A percentile compares a stretch with the other conserved stretches of the same genome.
Conservation (phyloP, 2,797 vertebrate genomes). For the Cynopterus sphinx region DNA sequence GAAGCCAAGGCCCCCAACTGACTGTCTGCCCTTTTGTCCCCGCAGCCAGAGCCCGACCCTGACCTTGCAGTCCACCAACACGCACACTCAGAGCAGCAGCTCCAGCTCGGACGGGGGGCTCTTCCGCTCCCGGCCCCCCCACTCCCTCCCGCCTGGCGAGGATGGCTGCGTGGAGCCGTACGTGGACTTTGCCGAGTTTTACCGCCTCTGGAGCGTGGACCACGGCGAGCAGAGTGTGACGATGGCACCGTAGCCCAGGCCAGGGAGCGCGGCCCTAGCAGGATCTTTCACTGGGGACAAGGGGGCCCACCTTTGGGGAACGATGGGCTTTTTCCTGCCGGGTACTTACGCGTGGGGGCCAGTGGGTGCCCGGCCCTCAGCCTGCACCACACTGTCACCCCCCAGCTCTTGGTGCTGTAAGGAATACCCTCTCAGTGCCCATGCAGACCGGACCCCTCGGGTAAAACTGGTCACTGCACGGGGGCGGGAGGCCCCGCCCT, state of each 20-base stretch:
- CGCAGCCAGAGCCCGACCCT: conserved; percentile 95
- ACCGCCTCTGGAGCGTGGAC: conserved; percentile 94
- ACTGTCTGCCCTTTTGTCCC: background rate
- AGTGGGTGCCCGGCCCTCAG: background rate
- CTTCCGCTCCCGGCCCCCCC: conserved; percentile 93
- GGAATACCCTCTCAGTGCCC: background rate
- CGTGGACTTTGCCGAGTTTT: conserved; percentile 97
- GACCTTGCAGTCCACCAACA: conserved; percentile 97
- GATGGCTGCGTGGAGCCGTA: conserved; percentile 96
- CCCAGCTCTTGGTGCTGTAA: conserved; percentile 72
- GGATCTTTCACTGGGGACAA: rapidly evolving
- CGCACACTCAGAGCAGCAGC: conserved; percentile 98
- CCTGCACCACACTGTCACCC: background rate
- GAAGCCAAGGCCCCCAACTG: background rate
- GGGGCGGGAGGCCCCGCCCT: background rate
- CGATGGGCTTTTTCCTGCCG: background rate
- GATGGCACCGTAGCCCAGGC: conserved; percentile 80
- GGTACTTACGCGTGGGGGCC: background rate
- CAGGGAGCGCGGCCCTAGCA: rapidly evolving
- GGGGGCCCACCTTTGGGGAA: background rate
- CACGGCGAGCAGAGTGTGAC: conserved; percentile 88
- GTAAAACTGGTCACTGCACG: rapidly evolving
- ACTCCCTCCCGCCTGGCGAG: conserved; percentile 95
- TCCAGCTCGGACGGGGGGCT: conserved; percentile 96
- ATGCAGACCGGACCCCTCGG: background rate